Base-by-base conservation (phyloP, 1,140 invertebrate species). In the Papilio glaucus region DNA sequence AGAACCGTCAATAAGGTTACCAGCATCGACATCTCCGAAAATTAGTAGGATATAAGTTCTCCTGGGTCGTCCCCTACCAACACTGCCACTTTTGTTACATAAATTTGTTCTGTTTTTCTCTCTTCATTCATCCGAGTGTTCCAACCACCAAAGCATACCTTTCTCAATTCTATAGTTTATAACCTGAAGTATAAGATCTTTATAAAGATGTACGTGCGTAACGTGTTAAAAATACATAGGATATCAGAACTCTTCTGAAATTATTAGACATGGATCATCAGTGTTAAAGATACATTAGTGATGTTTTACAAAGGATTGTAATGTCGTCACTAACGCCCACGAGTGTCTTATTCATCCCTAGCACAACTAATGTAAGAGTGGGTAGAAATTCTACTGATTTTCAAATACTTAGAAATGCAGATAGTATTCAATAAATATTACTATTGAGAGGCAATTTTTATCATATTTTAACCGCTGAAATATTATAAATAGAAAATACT, bases 231-330 rank as follows among this genome's bases (percentile, higher is more conserved):
- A 42, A 42, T 49, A 49, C 0, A 49, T 49, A 49, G 18, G 15
- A 9, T 49, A 49, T 49, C 39, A 12, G 12, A 42, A 49, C 15
- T 9, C 6, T 18, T 49, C 15, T 10, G 15, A 49, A 49, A 21
- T 49, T 2, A 49, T 21, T 49, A 21, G 15, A 49, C n/a, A 49
- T 1, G 10, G 18, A 6, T 6, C 15, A 18, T 49, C 45, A 49
- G 6, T 13, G 45, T 49, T 49, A 21, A 49, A 49, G 21, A 49
- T 49, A 49, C 6, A 49, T 21, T 1, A 9, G 45, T 49, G 45
- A 49, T 49, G 21, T 49, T 49, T 21, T 49, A 49, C 45, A 49
- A 21, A 49, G 45, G 15, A 9, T 49, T 49, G 4, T 49, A 49
- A 49, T 49, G 21, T 49, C 45, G 15, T 49, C 15, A 21, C 21